phyloP scores from a whole-genome alignment of 2,113 vertebrate species.

The Pipa parva region DNA sequence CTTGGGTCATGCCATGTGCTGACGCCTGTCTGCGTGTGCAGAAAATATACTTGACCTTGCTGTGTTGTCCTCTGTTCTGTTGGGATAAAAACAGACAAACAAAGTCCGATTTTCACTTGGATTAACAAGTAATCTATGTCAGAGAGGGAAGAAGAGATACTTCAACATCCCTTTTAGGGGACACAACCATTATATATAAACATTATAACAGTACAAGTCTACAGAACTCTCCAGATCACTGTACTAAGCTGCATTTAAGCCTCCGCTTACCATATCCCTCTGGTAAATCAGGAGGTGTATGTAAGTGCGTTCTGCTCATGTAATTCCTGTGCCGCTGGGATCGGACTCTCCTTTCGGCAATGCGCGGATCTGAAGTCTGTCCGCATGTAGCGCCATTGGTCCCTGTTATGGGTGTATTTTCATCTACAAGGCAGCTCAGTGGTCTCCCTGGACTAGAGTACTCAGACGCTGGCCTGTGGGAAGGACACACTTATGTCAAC shows the following conservation, averaged over 20 bases:
- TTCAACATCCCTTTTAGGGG: not conserved
- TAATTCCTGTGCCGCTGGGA: slow-evolving; percentile 93
- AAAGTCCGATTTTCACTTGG: not conserved
- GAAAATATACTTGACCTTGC: slow-evolving; percentile 93
- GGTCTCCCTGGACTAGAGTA: slow-evolving; percentile 92
- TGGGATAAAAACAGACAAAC: slow-evolving; percentile 33
- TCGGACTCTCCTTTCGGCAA: slow-evolving; percentile 83
- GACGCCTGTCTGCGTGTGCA: slow-evolving; percentile 93
- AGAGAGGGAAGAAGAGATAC: rapidly evolving
- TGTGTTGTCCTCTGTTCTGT: slow-evolving; percentile 94
- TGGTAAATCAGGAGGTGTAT: slow-evolving; percentile 87
- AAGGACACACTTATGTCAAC: slow-evolving; percentile 6
- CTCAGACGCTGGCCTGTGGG: slow-evolving; percentile 81
- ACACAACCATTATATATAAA: too few species aligned
- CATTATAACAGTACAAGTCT: too few species aligned
- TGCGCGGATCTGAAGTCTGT: slow-evolving; percentile 72
- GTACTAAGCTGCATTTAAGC: too few species aligned
- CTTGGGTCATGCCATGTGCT: slow-evolving; percentile 95
- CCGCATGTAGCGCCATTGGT: slow-evolving; percentile 84
- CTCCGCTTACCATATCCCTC: slow-evolving; percentile 88
- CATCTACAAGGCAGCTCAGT: slow-evolving; percentile 89
- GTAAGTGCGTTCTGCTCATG: slow-evolving; percentile 94
- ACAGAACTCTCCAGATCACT: too few species aligned
- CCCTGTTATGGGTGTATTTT: slow-evolving; percentile 85
- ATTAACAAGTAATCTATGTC: not conserved